Evolutionary conservation across 2,888 invertebrate species (phyloP), one percentile per base, ranked within the genome.

Genomic region (Cephus spinipes): DNA sequence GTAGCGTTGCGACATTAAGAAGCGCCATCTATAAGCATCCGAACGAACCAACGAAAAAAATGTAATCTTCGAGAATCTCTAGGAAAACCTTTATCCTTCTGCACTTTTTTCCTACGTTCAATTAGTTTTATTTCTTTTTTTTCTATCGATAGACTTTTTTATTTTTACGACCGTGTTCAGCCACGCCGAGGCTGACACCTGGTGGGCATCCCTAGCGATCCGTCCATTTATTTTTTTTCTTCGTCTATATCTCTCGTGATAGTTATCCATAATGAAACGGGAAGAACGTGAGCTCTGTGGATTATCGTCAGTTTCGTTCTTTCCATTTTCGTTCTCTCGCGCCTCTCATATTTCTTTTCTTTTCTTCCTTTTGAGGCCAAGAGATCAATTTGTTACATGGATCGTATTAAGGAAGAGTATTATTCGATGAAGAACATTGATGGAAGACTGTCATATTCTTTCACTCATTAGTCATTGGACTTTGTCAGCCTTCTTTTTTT

Each of bases 31-130:
- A 31, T 23, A 75, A 73, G 79, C 79, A 79, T 80, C 82, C 78
- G 77, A 85, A 85, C 81, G 80, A 87, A 87, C 82, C 87, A 87
- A 88, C 86, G 86, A 85, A 85, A 55, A 36, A 55, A 55, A 23
- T 15, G 79, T 78, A 82, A 82, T 83, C 85, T 86, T 86, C 82
- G 83, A 84, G 69, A 78, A 55, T 80, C 78, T 35, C 78, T 78
- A 55, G 76, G 73, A 15, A 79, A 69, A 32, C 30, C 36, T 73
- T 35, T 31, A 76, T 31, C 71, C 31, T 71, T 23, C 71, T 71
- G 3, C 11, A 31, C 15, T 71, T 71, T 71, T 71, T 55, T 33
- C 71, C 23, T 32, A 23, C 30, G 35, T 71, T 71, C 71, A 33
- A 33, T 32, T 71, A 31, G 31, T 15, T 15, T 15, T 31, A 71